Evolutionary conservation across 1,140 invertebrate genomes (phyloP).

Genomic region (Lamellibrachia luymesi): DNA sequence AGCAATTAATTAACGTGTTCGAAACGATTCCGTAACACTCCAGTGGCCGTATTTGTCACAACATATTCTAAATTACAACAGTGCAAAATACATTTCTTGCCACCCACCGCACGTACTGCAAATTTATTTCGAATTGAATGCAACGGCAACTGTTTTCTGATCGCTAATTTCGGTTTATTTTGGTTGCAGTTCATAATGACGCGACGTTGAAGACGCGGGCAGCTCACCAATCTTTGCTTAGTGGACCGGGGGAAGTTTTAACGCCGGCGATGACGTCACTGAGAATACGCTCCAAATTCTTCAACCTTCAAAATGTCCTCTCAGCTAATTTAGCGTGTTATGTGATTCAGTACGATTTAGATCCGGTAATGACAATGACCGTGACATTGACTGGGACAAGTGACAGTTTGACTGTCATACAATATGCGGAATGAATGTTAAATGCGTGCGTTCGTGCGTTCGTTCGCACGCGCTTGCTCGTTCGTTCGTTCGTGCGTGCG

Average conservation of each 20-base stretch:
- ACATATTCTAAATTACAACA: not conserved
- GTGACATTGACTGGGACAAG: not conserved
- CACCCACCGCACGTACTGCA: not conserved
- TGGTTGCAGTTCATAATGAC: not conserved
- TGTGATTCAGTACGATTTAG: not conserved
- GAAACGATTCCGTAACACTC: not conserved
- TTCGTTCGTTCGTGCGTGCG: not conserved
- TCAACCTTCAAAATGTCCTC: not conserved
- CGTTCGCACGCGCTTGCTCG: not conserved
- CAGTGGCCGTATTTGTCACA: not conserved
- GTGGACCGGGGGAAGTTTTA: not conserved
- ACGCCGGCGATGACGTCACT: not conserved
- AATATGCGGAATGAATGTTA: not conserved
- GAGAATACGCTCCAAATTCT: not conserved
- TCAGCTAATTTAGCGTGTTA: not conserved
- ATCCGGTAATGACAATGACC: not conserved
- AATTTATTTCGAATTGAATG: not conserved
- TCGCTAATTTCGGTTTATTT: not conserved
- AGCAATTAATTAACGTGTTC: not conserved
- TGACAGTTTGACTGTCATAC: not conserved
- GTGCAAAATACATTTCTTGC: not conserved
- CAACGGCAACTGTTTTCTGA: not conserved
- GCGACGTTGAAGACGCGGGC: not conserved
- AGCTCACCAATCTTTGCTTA: not conserved
- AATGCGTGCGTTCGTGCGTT: not conserved